These are phyloP conservation scores for Dasyornis broadbenti DNA, from an alignment of 2,113 vertebrate species.

Conservation along the genomic window DNA sequence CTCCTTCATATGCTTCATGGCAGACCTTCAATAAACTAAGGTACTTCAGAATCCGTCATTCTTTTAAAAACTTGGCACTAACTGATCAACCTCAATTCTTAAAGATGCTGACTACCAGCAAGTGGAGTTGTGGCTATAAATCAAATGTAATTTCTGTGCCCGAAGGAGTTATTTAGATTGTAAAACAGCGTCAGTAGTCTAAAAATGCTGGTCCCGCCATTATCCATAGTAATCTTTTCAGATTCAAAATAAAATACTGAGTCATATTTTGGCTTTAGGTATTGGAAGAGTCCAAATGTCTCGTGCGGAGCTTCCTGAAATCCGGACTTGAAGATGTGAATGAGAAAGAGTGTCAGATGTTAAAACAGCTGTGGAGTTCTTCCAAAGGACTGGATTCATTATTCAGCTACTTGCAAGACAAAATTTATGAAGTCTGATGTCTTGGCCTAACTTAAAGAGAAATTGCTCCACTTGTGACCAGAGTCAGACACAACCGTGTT, in stretches of 20 bases:
- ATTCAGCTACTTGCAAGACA: slow-evolving; percentile 93
- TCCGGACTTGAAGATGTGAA: slow-evolving; percentile 92
- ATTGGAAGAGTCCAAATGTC: slow-evolving; percentile 93
- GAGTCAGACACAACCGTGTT: slow-evolving; percentile 34
- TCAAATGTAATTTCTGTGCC: neutral
- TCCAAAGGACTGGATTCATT: slow-evolving; percentile 95
- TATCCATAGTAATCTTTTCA: neutral
- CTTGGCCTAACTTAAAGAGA: neutral
- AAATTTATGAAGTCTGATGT: slow-evolving; percentile 87
- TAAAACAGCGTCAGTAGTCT: neutral
- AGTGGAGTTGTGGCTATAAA: neutral
- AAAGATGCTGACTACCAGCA: neutral
- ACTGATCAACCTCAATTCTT: neutral
- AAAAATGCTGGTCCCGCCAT: neutral
- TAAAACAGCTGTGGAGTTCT: slow-evolving; percentile 94
- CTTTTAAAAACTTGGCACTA: neutral
- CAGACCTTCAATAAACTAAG: neutral
- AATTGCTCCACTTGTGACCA: neutral
- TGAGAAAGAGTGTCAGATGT: slow-evolving; percentile 93
- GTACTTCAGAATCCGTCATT: neutral
- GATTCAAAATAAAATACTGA: neutral
- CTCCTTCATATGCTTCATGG: neutral
- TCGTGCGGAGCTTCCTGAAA: slow-evolving; percentile 89
- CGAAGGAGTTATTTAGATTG: neutral
- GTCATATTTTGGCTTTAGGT: slow-evolving; percentile 73